phyloP scores from a whole-genome alignment of 2,797 vertebrate genomes.

The Tamandua tetradactyla region DNA sequence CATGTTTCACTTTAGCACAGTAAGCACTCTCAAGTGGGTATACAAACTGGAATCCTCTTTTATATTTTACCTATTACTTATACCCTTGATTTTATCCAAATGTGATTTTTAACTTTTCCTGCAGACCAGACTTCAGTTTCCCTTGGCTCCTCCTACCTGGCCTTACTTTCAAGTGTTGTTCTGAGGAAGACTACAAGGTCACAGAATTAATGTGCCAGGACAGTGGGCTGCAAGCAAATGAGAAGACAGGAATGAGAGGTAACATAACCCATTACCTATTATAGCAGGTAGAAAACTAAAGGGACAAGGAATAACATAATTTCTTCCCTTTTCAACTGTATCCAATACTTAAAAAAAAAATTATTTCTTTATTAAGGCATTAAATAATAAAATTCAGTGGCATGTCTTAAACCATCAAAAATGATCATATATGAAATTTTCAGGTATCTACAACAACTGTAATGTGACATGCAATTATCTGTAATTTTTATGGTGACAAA shows the following conservation, averaged over 20 bases:
- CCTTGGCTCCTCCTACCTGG: constrained; percentile 1
- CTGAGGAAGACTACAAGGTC: constrained; percentile 6
- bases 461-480: too few species aligned
- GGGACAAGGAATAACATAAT: background rate
- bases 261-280: constrained; percentile 9
- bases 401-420: too few species aligned
- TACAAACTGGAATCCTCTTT: constrained; percentile 68
- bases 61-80: constrained; percentile 45
- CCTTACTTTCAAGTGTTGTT: constrained; percentile 42
- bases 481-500: too few species aligned
- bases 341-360: background rate
- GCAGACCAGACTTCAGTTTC: constrained; percentile 34
- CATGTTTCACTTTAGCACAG: constrained; percentile 85
- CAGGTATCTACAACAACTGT: too few species aligned
- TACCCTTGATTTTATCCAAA: background rate
- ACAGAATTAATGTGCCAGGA: background rate
- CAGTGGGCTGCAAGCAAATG: constrained; percentile 14
- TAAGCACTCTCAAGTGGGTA: constrained; percentile 75
- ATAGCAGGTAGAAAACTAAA: constrained; percentile 27
- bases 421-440: too few species aligned
- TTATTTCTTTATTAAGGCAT: too few species aligned
- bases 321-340: background rate
- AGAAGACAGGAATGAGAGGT: background rate
- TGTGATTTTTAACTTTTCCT: constrained; percentile 55
- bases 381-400: too few species aligned